Base-by-base conservation (phyloP, 2,797 vertebrate species). In the Coregonus suidteri region DNA sequence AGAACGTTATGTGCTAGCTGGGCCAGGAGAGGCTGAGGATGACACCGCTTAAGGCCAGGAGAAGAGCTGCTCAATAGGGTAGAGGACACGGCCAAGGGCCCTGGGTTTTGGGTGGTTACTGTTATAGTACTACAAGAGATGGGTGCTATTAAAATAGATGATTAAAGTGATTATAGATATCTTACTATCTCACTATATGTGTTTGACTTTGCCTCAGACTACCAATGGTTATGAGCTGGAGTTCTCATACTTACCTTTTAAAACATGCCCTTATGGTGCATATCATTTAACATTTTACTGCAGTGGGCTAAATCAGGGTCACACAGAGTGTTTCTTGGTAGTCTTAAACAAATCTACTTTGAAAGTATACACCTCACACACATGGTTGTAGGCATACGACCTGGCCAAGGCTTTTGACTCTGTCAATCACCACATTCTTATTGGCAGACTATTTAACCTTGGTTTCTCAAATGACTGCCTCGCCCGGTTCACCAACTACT, bases 161-260 rank as follows among this genome's bases (percentile, higher is more conserved):
- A 75, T 47, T 47, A 9, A 47, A 47, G 41, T 47, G 9, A 47
- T 47, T 7, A 47, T 47, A 47, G 41, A 47, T 47, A 47, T 11
- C 2, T 47, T 47, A 47, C 41, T 18, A 4, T 82, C 85, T 62
- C 54, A 16, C 83, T 86, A 88, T 89, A 88, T 86, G 87, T 80
- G 81, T 88, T 69, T 86, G 87, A 91, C 89, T 88, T 91, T 90
- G 88, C 13, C 11, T 6, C 18, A 56, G 52, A 20, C 37, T 41
- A n/a, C 37, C 18, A 41, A 6, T 16, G 31, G 31, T 34, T 34
- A 34, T 34, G 31, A 34, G 56, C 3, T 62, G n/a, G 16, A 62
- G 18, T 30, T 65, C 53, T 56, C 6, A 18, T 47, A 47, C 41
- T 47, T 31, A 16, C 30, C 30, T 30, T 31, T 67, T 13, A 67